Conservation (phyloP, 2,888 invertebrate genomes). For the Stegophylla sp. region DNA sequence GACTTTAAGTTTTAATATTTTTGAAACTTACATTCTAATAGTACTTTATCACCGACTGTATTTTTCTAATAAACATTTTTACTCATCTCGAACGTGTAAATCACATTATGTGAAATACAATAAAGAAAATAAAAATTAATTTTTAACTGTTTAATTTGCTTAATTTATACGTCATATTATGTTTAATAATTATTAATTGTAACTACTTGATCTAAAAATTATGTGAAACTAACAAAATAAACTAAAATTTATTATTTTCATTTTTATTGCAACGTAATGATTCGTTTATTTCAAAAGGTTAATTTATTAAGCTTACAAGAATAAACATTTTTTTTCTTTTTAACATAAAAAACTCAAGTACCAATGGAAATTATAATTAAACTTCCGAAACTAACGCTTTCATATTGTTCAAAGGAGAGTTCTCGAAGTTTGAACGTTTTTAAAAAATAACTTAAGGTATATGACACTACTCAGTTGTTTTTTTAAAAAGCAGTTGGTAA, state of each 20-base stretch:
- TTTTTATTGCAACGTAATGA: neutral
- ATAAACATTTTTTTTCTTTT: neutral
- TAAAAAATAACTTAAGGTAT: neutral
- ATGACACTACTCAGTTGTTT: neutral
- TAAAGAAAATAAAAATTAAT: neutral
- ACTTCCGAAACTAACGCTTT: constrained; percentile 22
- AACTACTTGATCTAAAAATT: neutral
- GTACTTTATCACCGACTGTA: too few species aligned
- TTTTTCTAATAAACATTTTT: too few species aligned
- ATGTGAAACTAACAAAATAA: too few species aligned
- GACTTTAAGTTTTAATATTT: too few species aligned
- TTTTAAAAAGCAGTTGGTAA: constrained; percentile 8
- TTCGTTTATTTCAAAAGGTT: neutral
- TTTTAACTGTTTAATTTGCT: neutral
- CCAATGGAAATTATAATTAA: neutral
- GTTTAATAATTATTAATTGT: neutral
- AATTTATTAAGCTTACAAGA: neutral
- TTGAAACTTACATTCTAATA: too few species aligned
- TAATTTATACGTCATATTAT: neutral
- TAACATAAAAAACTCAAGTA: neutral
- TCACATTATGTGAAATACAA: neutral
- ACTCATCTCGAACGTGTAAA: neutral
- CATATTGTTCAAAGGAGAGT: neutral
- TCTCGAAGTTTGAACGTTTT: neutral
- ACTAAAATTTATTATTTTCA: too few species aligned